Evolutionary conservation across 2,888 invertebrate species (phyloP).

Genomic region (Griposia aprilina): DNA sequence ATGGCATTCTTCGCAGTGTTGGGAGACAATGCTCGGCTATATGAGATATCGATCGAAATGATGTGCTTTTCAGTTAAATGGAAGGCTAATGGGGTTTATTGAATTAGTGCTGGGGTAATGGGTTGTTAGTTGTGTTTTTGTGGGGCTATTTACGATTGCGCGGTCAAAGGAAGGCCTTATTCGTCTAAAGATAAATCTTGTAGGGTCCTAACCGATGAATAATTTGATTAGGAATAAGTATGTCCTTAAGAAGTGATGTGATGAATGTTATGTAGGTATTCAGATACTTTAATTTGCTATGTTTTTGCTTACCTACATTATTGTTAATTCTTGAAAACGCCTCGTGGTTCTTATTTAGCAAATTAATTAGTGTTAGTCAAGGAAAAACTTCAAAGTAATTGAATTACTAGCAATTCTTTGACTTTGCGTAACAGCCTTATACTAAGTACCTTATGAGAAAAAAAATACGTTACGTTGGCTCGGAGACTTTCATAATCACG

Average conservation of each 20-base stretch:
- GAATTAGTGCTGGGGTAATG: conserved; percentile 23
- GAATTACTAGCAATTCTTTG: not conserved
- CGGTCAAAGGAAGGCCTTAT: not conserved
- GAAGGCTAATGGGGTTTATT: conserved; percentile 54
- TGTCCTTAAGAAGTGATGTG: not conserved
- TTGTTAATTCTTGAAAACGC: not conserved
- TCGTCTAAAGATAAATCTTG: not conserved
- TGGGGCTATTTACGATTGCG: not conserved
- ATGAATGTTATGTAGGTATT: not conserved
- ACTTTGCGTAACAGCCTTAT: not conserved
- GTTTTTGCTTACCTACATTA: not conserved
- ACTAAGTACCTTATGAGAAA: not conserved
- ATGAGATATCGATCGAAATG: conserved; percentile 61
- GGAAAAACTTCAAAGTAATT: conserved; percentile 4
- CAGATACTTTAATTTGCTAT: not conserved
- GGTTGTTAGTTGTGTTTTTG: conserved; percentile 11
- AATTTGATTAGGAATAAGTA: not conserved
- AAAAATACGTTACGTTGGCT: not conserved
- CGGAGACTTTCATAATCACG: not conserved
- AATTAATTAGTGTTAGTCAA: conserved; percentile 3
- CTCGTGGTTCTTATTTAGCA: too few relatives aligned
- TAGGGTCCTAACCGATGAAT: not conserved
- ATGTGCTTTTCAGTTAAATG: conserved; percentile 62
- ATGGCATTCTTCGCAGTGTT: conserved; percentile 59
- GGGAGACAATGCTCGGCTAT: conserved; percentile 57